phyloP scores from a whole-genome alignment of 1,140 invertebrate species.

The Drosophila sturtevanti region DNA sequence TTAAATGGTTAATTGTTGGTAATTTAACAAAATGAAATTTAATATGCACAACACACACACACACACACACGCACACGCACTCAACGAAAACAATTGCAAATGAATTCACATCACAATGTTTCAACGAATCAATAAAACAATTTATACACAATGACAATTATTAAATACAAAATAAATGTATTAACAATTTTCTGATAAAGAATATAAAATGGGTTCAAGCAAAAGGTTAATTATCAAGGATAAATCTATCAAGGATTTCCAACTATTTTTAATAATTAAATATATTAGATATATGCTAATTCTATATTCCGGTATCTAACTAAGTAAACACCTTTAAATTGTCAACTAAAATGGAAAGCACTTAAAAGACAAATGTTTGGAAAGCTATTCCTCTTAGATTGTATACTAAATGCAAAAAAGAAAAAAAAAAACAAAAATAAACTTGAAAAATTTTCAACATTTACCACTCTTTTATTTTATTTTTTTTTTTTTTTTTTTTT shows the following conservation, averaged over 20 bases:
- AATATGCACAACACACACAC: background rate
- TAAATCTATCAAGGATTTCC: background rate
- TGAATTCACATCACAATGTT: background rate
- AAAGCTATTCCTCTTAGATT: background rate
- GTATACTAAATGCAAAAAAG: background rate
- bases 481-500: background rate
- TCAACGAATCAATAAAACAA: slow-evolving; percentile 1
- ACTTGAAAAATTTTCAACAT: background rate
- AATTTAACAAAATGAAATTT: slow-evolving; percentile 7
- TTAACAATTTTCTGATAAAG: too few relatives aligned
- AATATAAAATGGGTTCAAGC: background rate
- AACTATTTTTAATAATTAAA: too few relatives aligned
- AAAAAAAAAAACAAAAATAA: background rate
- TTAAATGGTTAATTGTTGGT: slow-evolving; percentile 51
- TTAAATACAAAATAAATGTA: background rate
- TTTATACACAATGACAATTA: background rate
- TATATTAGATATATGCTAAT: too few relatives aligned
- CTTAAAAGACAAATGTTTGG: slow-evolving; percentile 8
- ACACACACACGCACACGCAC: too few relatives aligned
- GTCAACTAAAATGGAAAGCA: background rate
- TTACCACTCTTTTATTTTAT: background rate
- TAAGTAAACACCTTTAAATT: background rate
- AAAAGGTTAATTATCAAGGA: too few relatives aligned
- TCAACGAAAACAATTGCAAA: background rate
- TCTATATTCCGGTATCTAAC: too few relatives aligned